Evolutionary conservation across 2,888 invertebrate species (phyloP).

Genomic region (Pristionchus maxplancki): DNA sequence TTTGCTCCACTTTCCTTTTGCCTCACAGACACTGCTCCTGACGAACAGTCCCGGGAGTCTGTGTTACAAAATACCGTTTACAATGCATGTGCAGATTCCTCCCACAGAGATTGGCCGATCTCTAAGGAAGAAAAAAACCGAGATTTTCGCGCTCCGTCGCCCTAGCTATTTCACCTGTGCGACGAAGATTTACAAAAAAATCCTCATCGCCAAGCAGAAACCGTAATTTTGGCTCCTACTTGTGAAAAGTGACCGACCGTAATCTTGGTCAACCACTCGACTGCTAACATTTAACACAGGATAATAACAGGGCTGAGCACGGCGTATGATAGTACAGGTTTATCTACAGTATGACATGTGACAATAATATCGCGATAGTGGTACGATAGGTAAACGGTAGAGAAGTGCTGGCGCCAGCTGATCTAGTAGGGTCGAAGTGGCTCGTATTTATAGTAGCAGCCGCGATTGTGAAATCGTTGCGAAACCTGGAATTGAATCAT

Average conservation of each 20-base stretch:
- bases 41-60: background rate
- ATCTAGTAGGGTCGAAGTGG: too few species aligned
- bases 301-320: too few species aligned
- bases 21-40: background rate
- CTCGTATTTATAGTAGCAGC: too few species aligned
- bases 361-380: too few species aligned
- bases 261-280: constrained; percentile 2
- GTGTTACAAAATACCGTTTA: background rate
- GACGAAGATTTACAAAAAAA: background rate
- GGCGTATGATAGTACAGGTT: too few species aligned
- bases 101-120: background rate
- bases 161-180: background rate
- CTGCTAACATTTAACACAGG: background rate
- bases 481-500: too few species aligned
- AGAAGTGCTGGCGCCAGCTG: too few species aligned
- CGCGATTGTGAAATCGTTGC: too few species aligned
- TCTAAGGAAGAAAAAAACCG: background rate
- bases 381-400: too few species aligned
- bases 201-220: background rate
- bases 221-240: constrained; percentile 5
- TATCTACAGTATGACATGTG: too few species aligned
- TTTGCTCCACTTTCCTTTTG: too few species aligned
- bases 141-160: background rate
- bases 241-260: background rate
- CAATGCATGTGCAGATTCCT: background rate